Percentiles rank a stretch among this genome's conserved stretches.
These are phyloP conservation scores for Paradisaea rubra DNA, from an alignment of 2,113 vertebrate genomes.

Conservation along the genomic window DNA sequence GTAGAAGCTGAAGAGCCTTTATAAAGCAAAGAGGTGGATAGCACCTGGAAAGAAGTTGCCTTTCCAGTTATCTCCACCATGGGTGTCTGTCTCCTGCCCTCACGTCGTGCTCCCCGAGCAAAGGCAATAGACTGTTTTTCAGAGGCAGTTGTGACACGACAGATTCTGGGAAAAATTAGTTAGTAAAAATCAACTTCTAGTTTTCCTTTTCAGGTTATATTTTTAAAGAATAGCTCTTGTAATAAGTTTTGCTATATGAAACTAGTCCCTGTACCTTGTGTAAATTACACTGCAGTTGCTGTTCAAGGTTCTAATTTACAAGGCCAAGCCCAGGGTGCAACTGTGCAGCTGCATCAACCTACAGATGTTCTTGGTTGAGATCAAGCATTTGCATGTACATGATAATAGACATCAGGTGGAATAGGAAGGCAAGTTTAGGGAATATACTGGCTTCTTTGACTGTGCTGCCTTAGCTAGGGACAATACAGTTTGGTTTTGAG, in stretches of 20 bases:
- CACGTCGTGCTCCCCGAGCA: neutral
- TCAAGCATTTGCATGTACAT: neutral
- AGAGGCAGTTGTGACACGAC: neutral
- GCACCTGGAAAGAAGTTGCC: neutral
- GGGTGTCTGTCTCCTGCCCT: neutral
- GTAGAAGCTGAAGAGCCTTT: neutral
- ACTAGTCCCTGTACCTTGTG: neutral
- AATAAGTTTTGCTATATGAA: neutral
- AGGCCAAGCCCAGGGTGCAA: neutral
- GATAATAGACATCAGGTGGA: neutral
- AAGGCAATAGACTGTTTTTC: neutral
- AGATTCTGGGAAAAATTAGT: neutral
- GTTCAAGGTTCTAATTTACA: neutral
- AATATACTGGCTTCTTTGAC: neutral
- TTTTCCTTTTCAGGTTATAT: neutral
- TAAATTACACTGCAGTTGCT: neutral
- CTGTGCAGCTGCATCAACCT: neutral
- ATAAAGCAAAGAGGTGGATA: neutral
- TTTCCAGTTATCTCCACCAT: fast-evolving
- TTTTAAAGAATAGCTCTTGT: neutral
- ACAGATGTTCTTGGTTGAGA: neutral
- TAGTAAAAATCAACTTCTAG: neutral
- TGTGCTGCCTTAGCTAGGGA: neutral
- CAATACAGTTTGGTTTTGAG: neutral
- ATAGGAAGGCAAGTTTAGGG: neutral